Conservation (phyloP, 2,888 invertebrate genomes). For the Exephanes ischioxanthus region DNA sequence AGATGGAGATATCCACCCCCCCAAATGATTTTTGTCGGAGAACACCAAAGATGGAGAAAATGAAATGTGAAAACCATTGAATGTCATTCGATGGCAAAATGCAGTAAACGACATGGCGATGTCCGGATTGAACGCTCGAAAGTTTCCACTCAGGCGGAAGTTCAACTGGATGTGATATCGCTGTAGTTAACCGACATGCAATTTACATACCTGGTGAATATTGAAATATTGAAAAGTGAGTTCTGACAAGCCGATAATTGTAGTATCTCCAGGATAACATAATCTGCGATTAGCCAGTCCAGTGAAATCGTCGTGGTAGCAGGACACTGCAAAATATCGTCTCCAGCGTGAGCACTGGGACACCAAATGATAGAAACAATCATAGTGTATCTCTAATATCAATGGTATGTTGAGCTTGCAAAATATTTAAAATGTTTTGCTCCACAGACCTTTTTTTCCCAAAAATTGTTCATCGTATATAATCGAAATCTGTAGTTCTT, state of each 20-base stretch:
- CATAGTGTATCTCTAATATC: neutral
- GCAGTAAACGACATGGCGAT: neutral
- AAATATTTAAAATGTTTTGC: neutral
- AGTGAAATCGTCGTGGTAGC: neutral
- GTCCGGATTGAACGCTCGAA: neutral
- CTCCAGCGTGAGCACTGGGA: neutral
- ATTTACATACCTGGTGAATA: neutral
- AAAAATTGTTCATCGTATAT: neutral
- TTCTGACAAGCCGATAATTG: neutral
- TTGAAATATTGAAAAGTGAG: neutral
- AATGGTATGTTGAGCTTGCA: neutral
- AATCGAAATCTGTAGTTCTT: neutral
- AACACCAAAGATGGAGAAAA: slow-evolving; percentile 74
- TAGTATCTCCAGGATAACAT: neutral
- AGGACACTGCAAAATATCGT: too few species aligned
- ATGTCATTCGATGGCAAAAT: slow-evolving; percentile 68
- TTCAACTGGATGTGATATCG: neutral
- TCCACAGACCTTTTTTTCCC: neutral
- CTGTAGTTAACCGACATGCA: neutral
- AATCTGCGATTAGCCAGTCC: neutral
- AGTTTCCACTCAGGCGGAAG: neutral
- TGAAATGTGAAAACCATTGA: slow-evolving; percentile 75
- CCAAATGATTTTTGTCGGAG: slow-evolving; percentile 84
- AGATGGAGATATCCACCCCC: slow-evolving; percentile 78
- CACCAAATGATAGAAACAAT: neutral